Conservation (phyloP, 1,140 invertebrate species). For the Calliphora vicina region DNA sequence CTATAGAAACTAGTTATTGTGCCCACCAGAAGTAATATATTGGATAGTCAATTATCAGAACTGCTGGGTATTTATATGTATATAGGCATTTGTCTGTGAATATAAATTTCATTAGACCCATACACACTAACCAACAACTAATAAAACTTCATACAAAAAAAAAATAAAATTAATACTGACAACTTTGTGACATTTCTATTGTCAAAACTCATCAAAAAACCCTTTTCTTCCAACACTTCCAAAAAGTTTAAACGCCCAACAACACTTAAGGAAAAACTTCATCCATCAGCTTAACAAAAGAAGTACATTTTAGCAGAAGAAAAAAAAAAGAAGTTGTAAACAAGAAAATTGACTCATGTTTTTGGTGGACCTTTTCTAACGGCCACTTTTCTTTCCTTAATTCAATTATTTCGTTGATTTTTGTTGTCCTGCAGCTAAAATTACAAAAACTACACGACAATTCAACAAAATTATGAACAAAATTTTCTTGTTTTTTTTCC, state of each 20-base stretch:
- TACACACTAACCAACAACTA: too few relatives aligned
- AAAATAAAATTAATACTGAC: conserved; percentile 42
- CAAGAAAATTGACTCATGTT: not conserved
- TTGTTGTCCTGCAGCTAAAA: conserved; percentile 58
- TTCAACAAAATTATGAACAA: conserved; percentile 63
- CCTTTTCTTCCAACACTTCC: not conserved
- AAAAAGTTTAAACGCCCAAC: not conserved
- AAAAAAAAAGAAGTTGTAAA: not conserved
- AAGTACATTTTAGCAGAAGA: too few relatives aligned
- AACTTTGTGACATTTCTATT: conserved; percentile 46
- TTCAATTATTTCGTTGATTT: conserved; percentile 61
- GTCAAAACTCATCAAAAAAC: not conserved
- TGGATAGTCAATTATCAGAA: too few relatives aligned
- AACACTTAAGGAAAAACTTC: not conserved
- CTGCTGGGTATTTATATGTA: too few relatives aligned
- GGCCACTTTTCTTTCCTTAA: conserved; percentile 11
- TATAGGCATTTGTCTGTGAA: too few relatives aligned
- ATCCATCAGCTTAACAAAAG: not conserved
- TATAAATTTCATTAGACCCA: too few relatives aligned
- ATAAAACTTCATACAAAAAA: not conserved
- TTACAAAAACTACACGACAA: conserved; percentile 54
- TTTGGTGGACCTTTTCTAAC: not conserved
- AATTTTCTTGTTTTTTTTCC: conserved; percentile 36
- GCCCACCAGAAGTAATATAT: too few relatives aligned
- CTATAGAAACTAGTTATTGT: too few relatives aligned